Percentiles rank a stretch among this genome's conserved stretches.
These are phyloP conservation scores for rat (Rattus norvegicus) DNA, from an alignment of 2,113 vertebrate genomes.

Conservation along the genomic window DNA sequence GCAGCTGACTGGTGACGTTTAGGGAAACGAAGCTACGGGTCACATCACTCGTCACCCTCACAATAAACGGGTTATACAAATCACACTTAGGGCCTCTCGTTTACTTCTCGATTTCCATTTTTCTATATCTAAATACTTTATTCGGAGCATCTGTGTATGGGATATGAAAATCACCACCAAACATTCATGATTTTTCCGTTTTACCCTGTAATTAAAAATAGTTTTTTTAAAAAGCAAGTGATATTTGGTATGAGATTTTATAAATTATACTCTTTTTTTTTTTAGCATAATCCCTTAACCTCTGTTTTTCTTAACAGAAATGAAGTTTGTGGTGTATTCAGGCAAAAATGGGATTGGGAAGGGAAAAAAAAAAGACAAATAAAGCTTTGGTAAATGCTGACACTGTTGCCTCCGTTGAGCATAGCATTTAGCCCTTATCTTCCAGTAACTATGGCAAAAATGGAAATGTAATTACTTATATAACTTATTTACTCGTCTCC, in stretches of 20 bases:
- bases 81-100: neutral
- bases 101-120: neutral
- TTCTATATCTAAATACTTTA: neutral
- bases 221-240: conserved; percentile 4
- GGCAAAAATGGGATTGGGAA: neutral
- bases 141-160: neutral
- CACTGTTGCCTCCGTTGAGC: neutral
- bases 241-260: neutral
- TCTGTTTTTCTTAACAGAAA: conserved; percentile 8
- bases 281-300: neutral
- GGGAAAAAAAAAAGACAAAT: neutral
- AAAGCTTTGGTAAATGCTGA: neutral
- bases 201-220: neutral
- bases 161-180: neutral
- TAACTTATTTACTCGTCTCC: conserved; percentile 61
- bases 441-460: conserved; percentile 43
- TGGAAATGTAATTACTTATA: conserved; percentile 68
- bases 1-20: neutral
- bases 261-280: conserved; percentile 16
- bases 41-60: neutral
- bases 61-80: neutral
- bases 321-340: neutral
- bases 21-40: neutral
- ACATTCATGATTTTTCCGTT: neutral
- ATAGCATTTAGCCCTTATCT: conserved; percentile 44